These are phyloP conservation scores for Ganaspis brasiliensis DNA, from an alignment of 2,888 invertebrate genomes.

Conservation along the genomic window DNA sequence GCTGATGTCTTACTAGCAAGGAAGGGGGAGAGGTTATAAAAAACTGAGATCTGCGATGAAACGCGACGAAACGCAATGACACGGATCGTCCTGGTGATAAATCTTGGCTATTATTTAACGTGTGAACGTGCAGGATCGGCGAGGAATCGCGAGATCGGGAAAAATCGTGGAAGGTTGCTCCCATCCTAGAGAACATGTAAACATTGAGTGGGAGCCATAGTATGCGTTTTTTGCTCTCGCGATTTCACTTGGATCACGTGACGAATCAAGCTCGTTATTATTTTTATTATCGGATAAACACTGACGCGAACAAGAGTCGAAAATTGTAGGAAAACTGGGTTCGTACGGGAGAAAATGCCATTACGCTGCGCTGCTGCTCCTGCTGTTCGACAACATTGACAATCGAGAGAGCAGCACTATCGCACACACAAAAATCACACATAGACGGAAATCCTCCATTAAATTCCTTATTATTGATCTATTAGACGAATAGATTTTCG, in stretches of 20 bases:
- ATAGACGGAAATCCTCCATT: conserved; percentile 71
- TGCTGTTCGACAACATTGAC: conserved; percentile 88
- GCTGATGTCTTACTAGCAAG: conserved; percentile 21
- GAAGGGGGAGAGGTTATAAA: conserved; percentile 64
- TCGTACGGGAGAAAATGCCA: conserved; percentile 76
- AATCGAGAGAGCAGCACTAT: conserved; percentile 89
- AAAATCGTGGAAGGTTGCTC: conserved; percentile 66
- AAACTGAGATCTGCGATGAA: conserved; percentile 49
- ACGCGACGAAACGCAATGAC: conserved; percentile 22
- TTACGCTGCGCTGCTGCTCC: conserved; percentile 69
- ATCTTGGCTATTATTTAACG: background rate
- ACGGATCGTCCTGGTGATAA: conserved; percentile 28
- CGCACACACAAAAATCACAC: conserved; percentile 69
- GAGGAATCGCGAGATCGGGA: conserved; percentile 47
- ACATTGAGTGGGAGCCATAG: conserved; percentile 66
- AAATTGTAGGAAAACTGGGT: conserved; percentile 45
- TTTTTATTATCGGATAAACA: conserved; percentile 51
- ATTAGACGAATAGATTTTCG: conserved; percentile 75
- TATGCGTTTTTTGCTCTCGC: conserved; percentile 7
- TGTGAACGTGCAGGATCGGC: conserved; percentile 12
- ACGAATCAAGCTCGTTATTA: background rate
- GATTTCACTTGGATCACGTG: conserved; percentile 14
- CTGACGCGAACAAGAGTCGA: conserved; percentile 46
- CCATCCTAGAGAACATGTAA: conserved; percentile 72
- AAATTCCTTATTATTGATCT: conserved; percentile 80